Evolutionary conservation across 1,140 invertebrate species (phyloP), one percentile per base, ranked within the genome.

Genomic region (Phymastichus coffea): DNA sequence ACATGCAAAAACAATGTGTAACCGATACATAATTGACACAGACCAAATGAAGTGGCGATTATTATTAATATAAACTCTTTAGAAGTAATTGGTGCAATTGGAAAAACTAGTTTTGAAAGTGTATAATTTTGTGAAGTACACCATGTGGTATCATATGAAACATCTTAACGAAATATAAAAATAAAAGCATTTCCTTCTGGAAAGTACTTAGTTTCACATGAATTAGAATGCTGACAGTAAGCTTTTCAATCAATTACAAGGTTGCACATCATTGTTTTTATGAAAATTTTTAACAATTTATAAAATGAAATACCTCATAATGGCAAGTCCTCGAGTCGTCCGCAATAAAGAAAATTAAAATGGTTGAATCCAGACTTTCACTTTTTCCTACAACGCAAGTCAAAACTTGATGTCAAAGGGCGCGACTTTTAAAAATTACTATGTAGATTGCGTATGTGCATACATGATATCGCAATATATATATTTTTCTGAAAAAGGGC

Each of bases 241-340:
- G n/a, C n/a, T n/a, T n/a, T 41, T 37, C 20, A 23, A 53, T 30
- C 28, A 17, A 25, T 2, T 38, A 40, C 10, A 7, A 37, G 1
- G 4, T 15, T 26, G n/a, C n/a, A n/a, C n/a, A 12, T 14, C 10
- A 19, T 38, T 25, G 8, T 38, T 28, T 53, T 30, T 15, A 19
- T 35, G 20, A 44, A 37, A 26, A 47, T 37, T 56, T 41, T 33
- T 10, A 41, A 54, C n/a, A n/a, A n/a, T n/a, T n/a, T n/a, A n/a
- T n/a, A n/a, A n/a, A n/a, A n/a, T n/a, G n/a, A n/a, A n/a, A 26
- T 73, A 75, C 73, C 73, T 75, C 73, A 75, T 75, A 47, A 62
- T 52, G 61, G 22, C 26, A 23, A 51, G 33, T 17, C 26, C 55
- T 47, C 15, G 37, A 66, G 63, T 67, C 30, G 46, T 35, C n/a